These are phyloP conservation scores for Pogonophryne albipinna DNA, from an alignment of 2,797 vertebrate species.

Conservation along the genomic window DNA sequence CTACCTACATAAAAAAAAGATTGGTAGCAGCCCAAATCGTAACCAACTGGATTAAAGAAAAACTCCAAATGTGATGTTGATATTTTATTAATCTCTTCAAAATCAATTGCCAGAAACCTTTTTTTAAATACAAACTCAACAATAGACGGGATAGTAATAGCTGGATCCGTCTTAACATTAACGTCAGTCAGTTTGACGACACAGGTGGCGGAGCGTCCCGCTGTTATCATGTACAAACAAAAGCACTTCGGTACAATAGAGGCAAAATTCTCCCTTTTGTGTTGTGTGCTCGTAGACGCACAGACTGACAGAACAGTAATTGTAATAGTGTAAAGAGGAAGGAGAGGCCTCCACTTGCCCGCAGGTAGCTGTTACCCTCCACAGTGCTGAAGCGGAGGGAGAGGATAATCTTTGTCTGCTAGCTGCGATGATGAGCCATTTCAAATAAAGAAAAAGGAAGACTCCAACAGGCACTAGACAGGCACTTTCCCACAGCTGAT, in stretches of 20 bases:
- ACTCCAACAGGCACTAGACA: constrained; percentile 4
- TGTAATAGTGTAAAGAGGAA: constrained; percentile 47
- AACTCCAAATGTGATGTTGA: not conserved
- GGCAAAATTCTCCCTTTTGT: constrained; percentile 24
- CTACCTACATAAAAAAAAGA: not conserved
- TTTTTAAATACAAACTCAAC: not conserved
- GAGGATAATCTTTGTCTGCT: constrained; percentile 26
- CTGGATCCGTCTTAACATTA: not conserved
- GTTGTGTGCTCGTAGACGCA: constrained; percentile 21
- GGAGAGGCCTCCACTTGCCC: constrained; percentile 22
- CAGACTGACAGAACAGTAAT: constrained; percentile 23
- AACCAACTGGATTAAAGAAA: not conserved
- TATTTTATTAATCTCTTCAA: not conserved
- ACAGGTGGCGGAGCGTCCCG: not conserved
- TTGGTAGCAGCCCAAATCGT: not conserved
- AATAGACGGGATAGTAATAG: not conserved
- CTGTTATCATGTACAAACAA: constrained; percentile 9
- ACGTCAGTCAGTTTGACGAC: not conserved
- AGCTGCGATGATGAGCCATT: constrained; percentile 55
- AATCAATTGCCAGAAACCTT: not conserved
- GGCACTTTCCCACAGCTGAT: constrained; percentile 36
- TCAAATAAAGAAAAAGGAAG: constrained; percentile 39
- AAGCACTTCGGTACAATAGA: not conserved
- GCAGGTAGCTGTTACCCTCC: constrained; percentile 51
- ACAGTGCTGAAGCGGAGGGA: constrained; percentile 21